Evolutionary conservation across 2,113 vertebrate species (phyloP), one percentile per base, ranked within the genome.

Genomic region (Peucedramus taeniatus): DNA sequence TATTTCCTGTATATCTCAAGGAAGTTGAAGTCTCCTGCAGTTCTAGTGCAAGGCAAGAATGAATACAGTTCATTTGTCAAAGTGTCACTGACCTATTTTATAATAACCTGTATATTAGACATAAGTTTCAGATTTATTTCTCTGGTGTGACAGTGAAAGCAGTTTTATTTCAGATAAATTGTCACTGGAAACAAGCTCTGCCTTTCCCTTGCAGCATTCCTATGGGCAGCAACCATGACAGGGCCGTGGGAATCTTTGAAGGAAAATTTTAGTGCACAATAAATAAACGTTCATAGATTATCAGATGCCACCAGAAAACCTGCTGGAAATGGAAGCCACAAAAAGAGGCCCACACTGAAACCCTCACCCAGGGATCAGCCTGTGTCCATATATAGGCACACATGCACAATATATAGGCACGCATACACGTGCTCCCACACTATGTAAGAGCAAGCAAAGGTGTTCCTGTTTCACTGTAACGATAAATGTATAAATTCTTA

Each of bases 381-480:
- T 61, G 3, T 56, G 35, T 18, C 33, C 31, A 49, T 13, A 10
- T 51, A 15, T 3, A 12, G 20, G 10, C 7, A 10, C 39, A 24
- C 10, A 10, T 17, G 13, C 8, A 57, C 15, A n/a, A 27, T 24
- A 15, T 23, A 7, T 33, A 21, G 47, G 27, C 13, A 45, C 6
- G 26, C 0, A 12, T 1, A 5, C 22, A 5, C 2, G 3, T 15
- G 24, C 6, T 7, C 17, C 24, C 27, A 79, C 12, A 17, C 1
- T 0, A 14, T 17, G 5, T 31, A 39, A 64, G 13, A 37, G 8
- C 60, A 81, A 87, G 19, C 11, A 54, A 78, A 91, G 6, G 5
- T 31, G 79, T 90, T 49, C 57, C 57, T 53, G 5, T 45, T 87
- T 24, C 59, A 59, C 39, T 63, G 15, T 86, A 70, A 77, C 23